Evolutionary conservation across 2,888 invertebrate genomes (phyloP).

Genomic region (Erpobdella octoculata): DNA sequence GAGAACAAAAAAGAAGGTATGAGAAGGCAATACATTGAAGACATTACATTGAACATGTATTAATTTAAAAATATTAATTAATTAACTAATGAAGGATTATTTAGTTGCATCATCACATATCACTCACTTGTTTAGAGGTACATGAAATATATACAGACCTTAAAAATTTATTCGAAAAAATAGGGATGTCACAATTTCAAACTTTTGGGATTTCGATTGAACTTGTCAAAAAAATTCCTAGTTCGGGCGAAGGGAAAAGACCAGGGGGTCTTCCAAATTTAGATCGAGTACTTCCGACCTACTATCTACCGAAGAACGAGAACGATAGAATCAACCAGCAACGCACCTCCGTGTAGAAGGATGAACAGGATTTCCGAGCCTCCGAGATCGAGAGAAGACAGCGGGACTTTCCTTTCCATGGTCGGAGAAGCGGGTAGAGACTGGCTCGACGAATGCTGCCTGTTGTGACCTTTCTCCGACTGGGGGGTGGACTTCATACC

Average conservation of each 20-base stretch:
- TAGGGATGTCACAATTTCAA: no score
- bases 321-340: background rate
- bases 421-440: slow-evolving; percentile 4
- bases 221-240: no score
- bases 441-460: background rate
- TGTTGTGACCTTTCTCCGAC: no score
- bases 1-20: slow-evolving; percentile 9
- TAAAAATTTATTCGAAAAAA: no score
- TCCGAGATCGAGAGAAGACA: slow-evolving; percentile 40
- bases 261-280: background rate
- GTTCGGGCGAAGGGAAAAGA: no score
- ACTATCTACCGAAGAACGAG: background rate
- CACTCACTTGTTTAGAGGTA: no score
- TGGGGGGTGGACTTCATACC: background rate
- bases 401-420: slow-evolving; percentile 7
- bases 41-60: background rate
- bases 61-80: no score
- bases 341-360: slow-evolving; percentile 51
- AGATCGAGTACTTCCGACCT: background rate
- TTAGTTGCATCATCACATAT: no score
- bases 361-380: slow-evolving; percentile 47
- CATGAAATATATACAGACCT: no score
- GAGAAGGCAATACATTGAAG: background rate
- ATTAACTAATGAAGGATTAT: no score
- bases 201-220: no score